These are phyloP conservation scores for Melozone crissalis DNA, from an alignment of 2,113 vertebrate species.

Conservation along the genomic window DNA sequence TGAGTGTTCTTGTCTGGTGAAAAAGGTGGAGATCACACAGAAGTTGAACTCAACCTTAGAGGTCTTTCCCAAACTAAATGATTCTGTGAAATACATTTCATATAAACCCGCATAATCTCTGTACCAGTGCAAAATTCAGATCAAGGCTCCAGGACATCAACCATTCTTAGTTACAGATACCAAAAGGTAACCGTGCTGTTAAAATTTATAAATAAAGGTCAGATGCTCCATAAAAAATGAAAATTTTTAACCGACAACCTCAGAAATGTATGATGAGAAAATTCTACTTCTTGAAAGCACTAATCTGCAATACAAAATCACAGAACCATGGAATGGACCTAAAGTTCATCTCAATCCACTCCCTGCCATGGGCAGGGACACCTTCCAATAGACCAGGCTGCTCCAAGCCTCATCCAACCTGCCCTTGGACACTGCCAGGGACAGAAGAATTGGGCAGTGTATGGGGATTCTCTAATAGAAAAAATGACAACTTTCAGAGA, in stretches of 20 bases:
- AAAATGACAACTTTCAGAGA: neutral
- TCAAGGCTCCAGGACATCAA: neutral
- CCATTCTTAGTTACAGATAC: neutral
- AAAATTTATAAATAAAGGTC: neutral
- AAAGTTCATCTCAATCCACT: neutral
- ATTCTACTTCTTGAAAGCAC: neutral
- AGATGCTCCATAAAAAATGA: neutral
- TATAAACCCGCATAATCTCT: neutral
- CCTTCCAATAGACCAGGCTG: neutral
- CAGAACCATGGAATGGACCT: neutral
- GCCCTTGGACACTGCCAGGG: neutral
- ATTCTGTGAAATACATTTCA: neutral
- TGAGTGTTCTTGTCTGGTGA: neutral
- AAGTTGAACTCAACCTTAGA: neutral
- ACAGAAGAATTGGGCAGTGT: neutral
- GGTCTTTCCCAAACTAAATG: neutral
- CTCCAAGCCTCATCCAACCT: neutral
- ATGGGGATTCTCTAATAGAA: neutral
- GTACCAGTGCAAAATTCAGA: neutral
- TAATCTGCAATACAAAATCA: neutral
- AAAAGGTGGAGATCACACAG: neutral
- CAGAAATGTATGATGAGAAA: neutral
- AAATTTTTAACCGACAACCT: neutral
- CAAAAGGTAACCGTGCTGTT: neutral
- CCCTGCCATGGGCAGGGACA: neutral